These are phyloP conservation scores for Tiaroga cobitis DNA, from an alignment of 2,797 vertebrate genomes.

Conservation along the genomic window DNA sequence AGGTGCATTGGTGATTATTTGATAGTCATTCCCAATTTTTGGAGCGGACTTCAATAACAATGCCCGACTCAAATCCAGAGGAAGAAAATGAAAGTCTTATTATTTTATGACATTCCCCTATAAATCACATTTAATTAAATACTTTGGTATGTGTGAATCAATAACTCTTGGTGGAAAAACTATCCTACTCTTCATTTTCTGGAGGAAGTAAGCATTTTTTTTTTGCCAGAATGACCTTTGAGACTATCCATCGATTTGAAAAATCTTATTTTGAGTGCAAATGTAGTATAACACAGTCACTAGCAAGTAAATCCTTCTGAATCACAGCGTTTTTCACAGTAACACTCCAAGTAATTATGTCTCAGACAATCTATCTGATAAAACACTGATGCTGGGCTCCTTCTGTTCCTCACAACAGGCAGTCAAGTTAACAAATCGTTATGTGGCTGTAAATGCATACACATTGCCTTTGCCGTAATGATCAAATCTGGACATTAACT, in stretches of 20 bases:
- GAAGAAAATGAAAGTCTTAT: slow-evolving; percentile 9
- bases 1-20: neutral
- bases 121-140: slow-evolving; percentile 42
- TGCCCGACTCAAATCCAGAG: neutral
- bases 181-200: slow-evolving; percentile 12
- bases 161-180: slow-evolving; percentile 7
- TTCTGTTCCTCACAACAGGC: slow-evolving; percentile 27
- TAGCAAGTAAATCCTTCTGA: neutral
- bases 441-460: slow-evolving; percentile 4
- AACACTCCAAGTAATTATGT: slow-evolving; percentile 20
- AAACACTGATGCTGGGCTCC: slow-evolving; percentile 20
- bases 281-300: neutral
- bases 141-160: slow-evolving; percentile 4
- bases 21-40: slow-evolving; percentile 4
- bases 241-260: slow-evolving; percentile 16
- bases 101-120: slow-evolving; percentile 18
- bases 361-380: slow-evolving; percentile 5
- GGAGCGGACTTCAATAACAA: neutral
- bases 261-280: slow-evolving; percentile 20
- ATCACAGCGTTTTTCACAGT: neutral
- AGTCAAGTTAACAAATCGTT: slow-evolving; percentile 32
- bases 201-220: slow-evolving; percentile 12
- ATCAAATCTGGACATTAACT: slow-evolving; percentile 33
- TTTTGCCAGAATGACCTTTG: neutral
- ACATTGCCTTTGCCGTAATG: slow-evolving; percentile 2